Conservation (phyloP, 1,140 invertebrate genomes). For the Psix sp. region DNA sequence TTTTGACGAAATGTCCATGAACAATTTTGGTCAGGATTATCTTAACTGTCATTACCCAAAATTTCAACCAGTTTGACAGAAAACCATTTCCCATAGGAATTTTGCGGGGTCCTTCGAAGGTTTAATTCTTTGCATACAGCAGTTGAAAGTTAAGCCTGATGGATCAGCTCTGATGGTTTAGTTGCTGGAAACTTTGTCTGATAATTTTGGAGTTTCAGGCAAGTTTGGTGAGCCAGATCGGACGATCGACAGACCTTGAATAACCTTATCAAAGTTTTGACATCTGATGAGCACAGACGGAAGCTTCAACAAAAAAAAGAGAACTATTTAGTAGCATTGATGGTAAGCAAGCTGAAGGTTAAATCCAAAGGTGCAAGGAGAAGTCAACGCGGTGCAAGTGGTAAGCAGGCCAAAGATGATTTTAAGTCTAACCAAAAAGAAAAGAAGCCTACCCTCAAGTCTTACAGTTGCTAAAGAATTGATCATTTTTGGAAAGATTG, state of each 20-base stretch:
- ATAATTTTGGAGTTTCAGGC: conserved; percentile 34
- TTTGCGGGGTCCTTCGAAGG: conserved; percentile 56
- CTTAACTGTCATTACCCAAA: too few relatives aligned
- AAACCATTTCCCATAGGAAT: too few relatives aligned
- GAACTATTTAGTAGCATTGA: background rate
- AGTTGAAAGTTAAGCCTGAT: conserved; percentile 42
- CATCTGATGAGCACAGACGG: conserved; percentile 24
- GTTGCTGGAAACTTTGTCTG: conserved; percentile 29
- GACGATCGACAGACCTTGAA: conserved; percentile 24
- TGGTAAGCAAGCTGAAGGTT: background rate
- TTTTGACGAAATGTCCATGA: too few relatives aligned
- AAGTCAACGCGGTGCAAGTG: background rate
- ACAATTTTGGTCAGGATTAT: too few relatives aligned
- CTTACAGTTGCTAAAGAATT: background rate
- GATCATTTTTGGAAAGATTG: conserved; percentile 21
- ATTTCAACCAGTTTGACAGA: too few relatives aligned
- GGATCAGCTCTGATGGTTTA: conserved; percentile 45
- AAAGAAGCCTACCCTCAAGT: background rate
- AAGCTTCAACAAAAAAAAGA: background rate
- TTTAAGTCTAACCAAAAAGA: background rate
- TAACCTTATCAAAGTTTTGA: conserved; percentile 20
- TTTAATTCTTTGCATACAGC: conserved; percentile 40
- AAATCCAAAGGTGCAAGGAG: background rate
- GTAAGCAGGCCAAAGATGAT: background rate
- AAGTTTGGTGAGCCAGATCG: conserved; percentile 18